Base-by-base conservation (phyloP, 2,797 vertebrate genomes). In the Streptopelia turtur region DNA sequence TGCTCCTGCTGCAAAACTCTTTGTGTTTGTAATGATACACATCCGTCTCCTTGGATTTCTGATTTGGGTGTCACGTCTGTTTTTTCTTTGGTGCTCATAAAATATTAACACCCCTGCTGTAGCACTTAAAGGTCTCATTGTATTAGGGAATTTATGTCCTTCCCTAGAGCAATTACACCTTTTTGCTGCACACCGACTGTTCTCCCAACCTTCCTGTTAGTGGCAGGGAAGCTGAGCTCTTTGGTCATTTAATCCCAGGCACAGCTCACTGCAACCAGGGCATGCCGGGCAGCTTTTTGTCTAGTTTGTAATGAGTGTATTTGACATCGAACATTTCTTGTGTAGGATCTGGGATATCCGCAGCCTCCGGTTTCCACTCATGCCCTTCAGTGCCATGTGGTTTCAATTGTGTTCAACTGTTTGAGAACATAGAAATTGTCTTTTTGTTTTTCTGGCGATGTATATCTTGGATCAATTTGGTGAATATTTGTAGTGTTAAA, bases 21-120 rank as follows among this genome's bases (percentile, higher is more conserved):
- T 25, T 33, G 37, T 59, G 59, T 88, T 77, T 61, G 76, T 84
- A 79, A 69, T 70, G 80, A 86, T 79, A 72, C 10, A 65, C 76
- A 83, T 77, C 83, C 1, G 0, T 89, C 89, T 83, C 37, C 3
- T 25, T 55, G 31, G 25, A 39, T 89, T 91, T 88, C 80, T 93
- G 94, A 88, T 83, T 57, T 64, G 94, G 90, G 50, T 87, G 87
- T 85, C 94, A 86, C 92, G 83, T 95, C 86, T 95, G 92, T 1
- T 35, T 90, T 89, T 85, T 70, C 28, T 3, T 31, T 68, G 72
- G 31, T 91, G 77, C 78, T 96, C 83, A 95, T 96, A 79, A 96
- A 96, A 95, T 96, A 97, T 96, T 96, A 93, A 97, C 76, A 89
- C 50, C 57, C 89, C 77, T 95, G 56, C 91, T 94, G 84, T 64